Conservation (phyloP, 1,140 invertebrate genomes). For the Drosophila lowei region DNA sequence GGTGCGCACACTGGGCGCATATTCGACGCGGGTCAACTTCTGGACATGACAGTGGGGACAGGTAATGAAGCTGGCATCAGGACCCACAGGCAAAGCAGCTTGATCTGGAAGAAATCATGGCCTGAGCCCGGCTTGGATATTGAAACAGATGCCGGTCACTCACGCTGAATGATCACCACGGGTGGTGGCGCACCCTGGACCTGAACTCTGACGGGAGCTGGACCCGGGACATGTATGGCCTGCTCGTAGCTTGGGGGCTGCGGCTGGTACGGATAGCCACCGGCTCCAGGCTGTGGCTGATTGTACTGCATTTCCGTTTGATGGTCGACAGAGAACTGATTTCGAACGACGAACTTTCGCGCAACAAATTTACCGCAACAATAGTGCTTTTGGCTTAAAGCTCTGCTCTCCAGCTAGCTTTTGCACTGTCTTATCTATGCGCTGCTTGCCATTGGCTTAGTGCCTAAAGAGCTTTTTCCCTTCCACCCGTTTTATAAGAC, state of each 20-base stretch:
- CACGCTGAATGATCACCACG: conserved; percentile 76
- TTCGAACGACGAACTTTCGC: conserved; percentile 1
- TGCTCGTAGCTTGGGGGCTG: conserved; percentile 74
- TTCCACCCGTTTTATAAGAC: no score
- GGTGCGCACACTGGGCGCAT: conserved; percentile 85
- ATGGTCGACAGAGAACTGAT: conserved; percentile 11
- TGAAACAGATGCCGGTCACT: conserved; percentile 10
- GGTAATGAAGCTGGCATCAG: conserved; percentile 81
- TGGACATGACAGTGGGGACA: conserved; percentile 85
- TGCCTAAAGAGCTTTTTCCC: no score
- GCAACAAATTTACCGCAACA: no score
- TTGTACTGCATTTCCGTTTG: conserved; percentile 49
- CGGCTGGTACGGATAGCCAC: conserved; percentile 31
- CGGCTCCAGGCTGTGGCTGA: conserved; percentile 19
- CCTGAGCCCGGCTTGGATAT: not conserved
- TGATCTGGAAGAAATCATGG: conserved; percentile 42
- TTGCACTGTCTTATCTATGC: no score
- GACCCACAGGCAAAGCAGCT: conserved; percentile 78
- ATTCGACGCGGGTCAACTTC: conserved; percentile 84
- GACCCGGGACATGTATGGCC: conserved; percentile 55
- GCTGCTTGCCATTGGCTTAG: no score
- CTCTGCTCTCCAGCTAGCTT: no score
- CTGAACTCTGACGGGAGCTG: conserved; percentile 11
- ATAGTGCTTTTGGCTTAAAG: no score
- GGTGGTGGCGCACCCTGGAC: conserved; percentile 37